Percentiles rank a stretch among this genome's conserved stretches.
Conservation (phyloP, 2,113 vertebrate species). For the Cryptotis parvus region DNA sequence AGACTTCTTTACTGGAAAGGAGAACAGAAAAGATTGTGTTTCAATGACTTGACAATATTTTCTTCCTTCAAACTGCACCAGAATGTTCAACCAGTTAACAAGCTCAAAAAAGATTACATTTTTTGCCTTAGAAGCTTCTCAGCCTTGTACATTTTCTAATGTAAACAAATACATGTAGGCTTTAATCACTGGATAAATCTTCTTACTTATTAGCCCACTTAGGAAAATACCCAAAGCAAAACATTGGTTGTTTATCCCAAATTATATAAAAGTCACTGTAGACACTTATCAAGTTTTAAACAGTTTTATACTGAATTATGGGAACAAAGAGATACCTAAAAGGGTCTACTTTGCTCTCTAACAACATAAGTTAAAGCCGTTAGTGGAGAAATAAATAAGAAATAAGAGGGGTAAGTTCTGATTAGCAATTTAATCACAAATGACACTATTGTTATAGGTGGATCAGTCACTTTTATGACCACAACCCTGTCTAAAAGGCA, state of each 20-base stretch:
- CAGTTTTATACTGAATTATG: constrained; percentile 15
- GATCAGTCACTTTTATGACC: constrained; percentile 21
- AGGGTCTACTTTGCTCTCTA: not conserved
- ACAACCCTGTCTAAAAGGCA: constrained; percentile 15
- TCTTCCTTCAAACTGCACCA: constrained; percentile 6
- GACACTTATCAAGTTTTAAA: constrained; percentile 16
- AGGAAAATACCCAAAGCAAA: constrained; percentile 48
- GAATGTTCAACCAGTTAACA: constrained; percentile 4
- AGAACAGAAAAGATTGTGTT: constrained; percentile 73
- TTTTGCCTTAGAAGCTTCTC: constrained; percentile 29
- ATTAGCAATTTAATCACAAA: constrained; percentile 37
- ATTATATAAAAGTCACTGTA: constrained; percentile 27
- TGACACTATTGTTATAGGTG: constrained; percentile 35
- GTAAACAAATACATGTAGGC: constrained; percentile 13
- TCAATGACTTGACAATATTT: not conserved
- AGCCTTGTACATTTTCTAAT: constrained; percentile 37
- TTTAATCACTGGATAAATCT: constrained; percentile 38
- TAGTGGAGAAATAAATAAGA: constrained; percentile 31
- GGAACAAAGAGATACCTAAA: not conserved
- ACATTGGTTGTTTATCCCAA: not conserved
- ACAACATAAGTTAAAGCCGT: not conserved
- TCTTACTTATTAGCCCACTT: constrained; percentile 46
- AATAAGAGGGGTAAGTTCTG: constrained; percentile 35
- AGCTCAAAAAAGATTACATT: constrained; percentile 2
- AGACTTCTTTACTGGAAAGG: constrained; percentile 96